Evolutionary conservation across 1,140 invertebrate genomes (phyloP).

Genomic region (Neoseiulus cucumeris): DNA sequence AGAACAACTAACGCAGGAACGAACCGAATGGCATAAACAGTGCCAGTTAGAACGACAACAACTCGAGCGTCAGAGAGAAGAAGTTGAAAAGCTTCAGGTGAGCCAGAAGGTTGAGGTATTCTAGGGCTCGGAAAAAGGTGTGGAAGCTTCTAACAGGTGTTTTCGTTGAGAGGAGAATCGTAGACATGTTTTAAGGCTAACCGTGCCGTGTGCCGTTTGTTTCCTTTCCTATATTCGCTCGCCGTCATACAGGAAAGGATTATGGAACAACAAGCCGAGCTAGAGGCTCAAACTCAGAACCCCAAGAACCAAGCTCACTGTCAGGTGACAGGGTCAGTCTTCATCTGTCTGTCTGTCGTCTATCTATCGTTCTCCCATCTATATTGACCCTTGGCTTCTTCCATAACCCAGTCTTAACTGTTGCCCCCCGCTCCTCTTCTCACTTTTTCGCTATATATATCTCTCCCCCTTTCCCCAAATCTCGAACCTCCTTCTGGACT

Average conservation of each 20-base stretch:
- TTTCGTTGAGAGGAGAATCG: too few species aligned
- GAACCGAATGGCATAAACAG: constrained; percentile 46
- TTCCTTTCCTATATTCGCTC: neutral
- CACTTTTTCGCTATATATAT: too few species aligned
- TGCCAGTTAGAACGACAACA: constrained; percentile 18
- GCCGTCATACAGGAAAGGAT: neutral
- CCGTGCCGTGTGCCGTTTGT: neutral
- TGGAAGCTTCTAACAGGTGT: too few species aligned
- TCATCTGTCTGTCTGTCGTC: neutral
- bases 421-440: too few species aligned
- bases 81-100: neutral
- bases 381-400: too few species aligned
- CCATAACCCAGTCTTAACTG: too few species aligned
- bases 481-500: too few species aligned
- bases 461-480: too few species aligned
- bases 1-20: constrained; percentile 53
- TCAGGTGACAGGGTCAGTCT: constrained; percentile 10
- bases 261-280: constrained; percentile 5
- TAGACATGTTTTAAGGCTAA: too few species aligned
- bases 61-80: neutral
- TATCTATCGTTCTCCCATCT: neutral
- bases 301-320: constrained; percentile 6
- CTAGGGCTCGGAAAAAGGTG: too few species aligned
- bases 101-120: neutral
- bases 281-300: neutral